Evolutionary conservation across 1,140 invertebrate genomes (phyloP), one percentile per base, ranked within the genome.

Genomic region (Hestina assimilis): DNA sequence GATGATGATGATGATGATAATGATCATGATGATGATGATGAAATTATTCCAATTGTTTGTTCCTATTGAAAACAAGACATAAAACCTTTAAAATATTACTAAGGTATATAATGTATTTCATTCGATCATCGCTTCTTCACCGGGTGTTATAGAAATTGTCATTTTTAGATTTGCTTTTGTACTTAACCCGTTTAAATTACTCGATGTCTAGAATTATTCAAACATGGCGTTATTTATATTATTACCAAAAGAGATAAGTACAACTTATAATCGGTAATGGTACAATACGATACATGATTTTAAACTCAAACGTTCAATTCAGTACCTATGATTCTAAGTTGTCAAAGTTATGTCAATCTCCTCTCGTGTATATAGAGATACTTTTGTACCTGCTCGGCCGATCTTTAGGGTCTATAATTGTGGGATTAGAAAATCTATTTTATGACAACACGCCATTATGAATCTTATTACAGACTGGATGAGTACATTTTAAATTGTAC

Each of bases 371-470:
- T 69, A 80, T 77, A 83, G 72, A 76, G 17, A 83, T 81, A 83
- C 79, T 79, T 83, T 81, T 83, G 83, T 86, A 86, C 83, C 83
- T 86, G 83, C 75, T 77, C 56, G 68, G 72, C 62, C 67, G 72
- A 72, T 68, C 58, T 67, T 71, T 69, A 65, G 58, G 68, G 51
- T 62, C 66, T 42, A 33, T 35, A 17, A 12, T 17, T 35, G 33
- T 35, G 33, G 33, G 33, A 19, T 35, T 35, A 35, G 33, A 35
- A 35, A 35, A 35, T 35, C 33, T 35, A 35, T 17, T 33, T 12
- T 31, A 29, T 31, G n/a, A 31, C 11, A 14, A 12, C 11, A 12
- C 15, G 29, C 24, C 24, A 26, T 3, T 26, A 6, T 12, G 11
- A 12, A 33, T 14, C 12, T 33, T 33, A 33, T 33, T 33, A 33